Evolutionary conservation across 2,113 vertebrate species (phyloP).

Genomic region (Atractosteus spatula): DNA sequence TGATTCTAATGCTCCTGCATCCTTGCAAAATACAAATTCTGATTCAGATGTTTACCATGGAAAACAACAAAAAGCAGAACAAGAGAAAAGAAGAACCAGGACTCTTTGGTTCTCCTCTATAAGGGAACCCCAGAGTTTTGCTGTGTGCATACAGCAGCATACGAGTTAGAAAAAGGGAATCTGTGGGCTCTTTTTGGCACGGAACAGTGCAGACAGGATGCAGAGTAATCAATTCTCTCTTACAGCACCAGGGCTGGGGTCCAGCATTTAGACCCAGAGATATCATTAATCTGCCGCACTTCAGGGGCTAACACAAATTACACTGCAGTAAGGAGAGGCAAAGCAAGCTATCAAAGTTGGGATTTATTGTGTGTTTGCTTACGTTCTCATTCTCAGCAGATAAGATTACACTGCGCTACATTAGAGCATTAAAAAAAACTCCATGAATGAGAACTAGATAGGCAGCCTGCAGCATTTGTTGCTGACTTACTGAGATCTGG

Average conservation of each 20-base stretch:
- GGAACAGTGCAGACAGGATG: neutral
- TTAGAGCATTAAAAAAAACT: neutral
- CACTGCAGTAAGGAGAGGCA: neutral
- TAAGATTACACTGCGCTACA: constrained; percentile 14
- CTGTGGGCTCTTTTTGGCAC: neutral
- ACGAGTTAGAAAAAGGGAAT: too few species aligned
- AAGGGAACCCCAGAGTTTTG: too few species aligned
- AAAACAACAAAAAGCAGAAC: too few species aligned
- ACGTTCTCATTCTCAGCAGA: constrained; percentile 3
- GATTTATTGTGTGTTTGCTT: neutral
- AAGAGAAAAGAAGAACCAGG: too few species aligned
- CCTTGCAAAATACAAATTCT: too few species aligned
- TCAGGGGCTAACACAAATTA: neutral
- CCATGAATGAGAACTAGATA: neutral
- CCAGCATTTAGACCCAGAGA: neutral
- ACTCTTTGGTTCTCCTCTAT: too few species aligned
- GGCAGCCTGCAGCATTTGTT: too few species aligned
- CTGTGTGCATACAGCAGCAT: too few species aligned
- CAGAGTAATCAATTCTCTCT: too few species aligned
- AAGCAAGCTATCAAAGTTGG: neutral
- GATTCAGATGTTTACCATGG: too few species aligned
- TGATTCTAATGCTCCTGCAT: too few species aligned
- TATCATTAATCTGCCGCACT: neutral
- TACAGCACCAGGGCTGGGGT: neutral
- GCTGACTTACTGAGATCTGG: too few species aligned